Conservation (phyloP, 2,113 vertebrate genomes). For the Myiozetetes cayanensis region DNA sequence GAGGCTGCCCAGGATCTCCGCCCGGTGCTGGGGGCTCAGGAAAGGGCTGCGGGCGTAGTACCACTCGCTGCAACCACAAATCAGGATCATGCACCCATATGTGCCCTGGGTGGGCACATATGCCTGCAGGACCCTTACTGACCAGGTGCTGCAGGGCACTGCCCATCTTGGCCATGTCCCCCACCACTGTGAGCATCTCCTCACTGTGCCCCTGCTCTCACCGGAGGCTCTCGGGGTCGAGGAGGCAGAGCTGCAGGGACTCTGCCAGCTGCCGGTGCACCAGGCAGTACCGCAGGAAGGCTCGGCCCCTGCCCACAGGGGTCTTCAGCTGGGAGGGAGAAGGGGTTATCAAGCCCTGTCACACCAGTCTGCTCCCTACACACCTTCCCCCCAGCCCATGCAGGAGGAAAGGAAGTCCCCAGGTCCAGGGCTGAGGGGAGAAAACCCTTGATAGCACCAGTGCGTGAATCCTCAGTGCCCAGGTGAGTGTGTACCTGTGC, state of each 20-base stretch:
- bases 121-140: not conserved
- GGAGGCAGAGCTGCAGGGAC: conserved; percentile 76
- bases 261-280: conserved; percentile 73
- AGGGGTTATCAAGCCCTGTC: not conserved
- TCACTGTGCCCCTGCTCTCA: not conserved
- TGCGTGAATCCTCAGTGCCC: not conserved
- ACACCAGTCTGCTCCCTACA: accelerated
- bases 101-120: accelerated
- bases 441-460: not conserved
- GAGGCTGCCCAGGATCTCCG: conserved; percentile 69
- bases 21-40: conserved; percentile 28
- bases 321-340: conserved; percentile 69
- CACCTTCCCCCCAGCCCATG: not conserved
- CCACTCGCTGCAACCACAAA: conserved; percentile 68
- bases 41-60: conserved; percentile 77
- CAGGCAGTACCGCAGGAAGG: conserved; percentile 78
- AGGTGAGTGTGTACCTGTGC: accelerated
- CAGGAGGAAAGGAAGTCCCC: not conserved
- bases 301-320: conserved; percentile 72
- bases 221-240: conserved; percentile 63
- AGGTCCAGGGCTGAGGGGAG: not conserved
- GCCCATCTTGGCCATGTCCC: not conserved
- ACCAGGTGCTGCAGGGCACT: not conserved
- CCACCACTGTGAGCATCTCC: accelerated
- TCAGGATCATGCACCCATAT: not conserved